phyloP scores from a whole-genome alignment of 2,797 vertebrate genomes.

The Sebastes itinus region DNA sequence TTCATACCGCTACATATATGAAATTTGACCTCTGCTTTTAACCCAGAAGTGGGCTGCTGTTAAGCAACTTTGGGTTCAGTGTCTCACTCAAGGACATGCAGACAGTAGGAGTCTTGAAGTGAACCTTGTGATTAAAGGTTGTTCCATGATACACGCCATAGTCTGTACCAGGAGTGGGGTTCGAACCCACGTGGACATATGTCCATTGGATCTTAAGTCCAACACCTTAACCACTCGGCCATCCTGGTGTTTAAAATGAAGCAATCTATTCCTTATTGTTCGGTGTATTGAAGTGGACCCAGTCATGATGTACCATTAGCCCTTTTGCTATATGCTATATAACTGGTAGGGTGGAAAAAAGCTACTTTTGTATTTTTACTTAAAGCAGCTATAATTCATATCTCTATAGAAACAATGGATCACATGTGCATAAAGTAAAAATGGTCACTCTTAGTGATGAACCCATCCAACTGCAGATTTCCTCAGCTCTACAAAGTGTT shows the following conservation, averaged over 20 bases:
- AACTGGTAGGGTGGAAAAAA: neutral
- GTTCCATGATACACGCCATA: fast-evolving
- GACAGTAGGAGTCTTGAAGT: too few species aligned
- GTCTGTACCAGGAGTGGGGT: too few species aligned
- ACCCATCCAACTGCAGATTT: neutral
- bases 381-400: neutral
- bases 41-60: too few species aligned
- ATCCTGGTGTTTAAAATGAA: neutral
- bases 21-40: too few species aligned
- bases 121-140: too few species aligned
- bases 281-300: neutral
- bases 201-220: too few species aligned
- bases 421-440: neutral
- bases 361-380: neutral
- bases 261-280: neutral
- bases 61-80: too few species aligned
- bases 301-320: neutral
- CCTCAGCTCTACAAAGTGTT: neutral
- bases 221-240: too few species aligned
- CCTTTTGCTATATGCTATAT: neutral
- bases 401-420: fast-evolving
- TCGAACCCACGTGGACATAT: fast-evolving
- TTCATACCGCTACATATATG: neutral
- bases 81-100: too few species aligned
- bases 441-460: neutral